Base-by-base conservation (phyloP, 1,140 invertebrate genomes). In the Theocolax elegans region DNA sequence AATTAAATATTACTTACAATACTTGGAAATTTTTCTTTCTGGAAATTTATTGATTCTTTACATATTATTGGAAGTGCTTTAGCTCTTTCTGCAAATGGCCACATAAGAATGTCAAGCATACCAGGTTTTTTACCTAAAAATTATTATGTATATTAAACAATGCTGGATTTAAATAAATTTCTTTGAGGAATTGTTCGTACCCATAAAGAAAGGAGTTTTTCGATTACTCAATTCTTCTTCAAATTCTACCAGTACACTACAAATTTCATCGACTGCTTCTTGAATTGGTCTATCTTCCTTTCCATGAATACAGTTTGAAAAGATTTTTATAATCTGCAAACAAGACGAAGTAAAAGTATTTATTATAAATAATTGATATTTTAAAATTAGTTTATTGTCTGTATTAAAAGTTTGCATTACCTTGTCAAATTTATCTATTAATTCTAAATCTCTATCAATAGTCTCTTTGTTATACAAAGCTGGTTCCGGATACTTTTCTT, bases 401-500 rank as follows among this genome's bases (percentile, higher is more conserved):
- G 31, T 35, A 10, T 44, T 15, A 9, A n/a, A 44, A 44, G 40
- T 10, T 15, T 44, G 3, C 15, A 51, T 35, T 74, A 84, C 83
- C 76, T 85, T 82, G 3, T 75, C 78, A 66, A 79, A 86, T 42
- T 77, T 69, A 62, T 88, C 81, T 13, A 87, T 66, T 8, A 89
- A 77, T 51, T 89, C 86, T 38, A 85, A 79, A 67, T 90, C 88
- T 23, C 80, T 74, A 21, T 79, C 83, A 64, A 85, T 84, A 3
- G 76, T 78, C 48, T 85, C 83, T 7, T 88, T 82, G 6, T 87
- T 80, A 42, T 86, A 84, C 2, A 90, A 76, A 19, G 77, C 73
- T n/a, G 82, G 79, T 7, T 85, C 75, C 8, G 87, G 84, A 76
- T 87, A 89, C 19, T 85, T 81, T 49, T 89, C 84, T 71, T 91